Base-by-base conservation (phyloP, 1,140 invertebrate genomes). In the Bombus impatiens region DNA sequence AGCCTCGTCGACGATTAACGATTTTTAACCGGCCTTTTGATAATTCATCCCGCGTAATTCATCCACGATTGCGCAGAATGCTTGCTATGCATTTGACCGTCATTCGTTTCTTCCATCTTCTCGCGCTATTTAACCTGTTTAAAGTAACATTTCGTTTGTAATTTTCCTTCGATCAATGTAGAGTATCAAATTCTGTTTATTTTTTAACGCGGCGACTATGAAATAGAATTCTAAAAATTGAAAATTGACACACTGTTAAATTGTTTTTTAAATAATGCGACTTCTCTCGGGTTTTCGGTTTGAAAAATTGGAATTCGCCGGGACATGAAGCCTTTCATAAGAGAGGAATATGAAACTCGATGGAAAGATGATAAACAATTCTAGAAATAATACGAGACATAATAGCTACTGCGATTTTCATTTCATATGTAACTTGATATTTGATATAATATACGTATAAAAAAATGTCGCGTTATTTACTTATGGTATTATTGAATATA, bases 11-110 rank as follows among this genome's bases (percentile, higher is more conserved):
- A 9, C 57, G 78, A 86, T 87, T 77, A 72, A 67, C 67, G 84
- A 89, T 89, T 86, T 78, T 84, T 78, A 89, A 82, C 72, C 15
- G 76, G n/a, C 28, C 42, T 28, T 15, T 40, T 32, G 37, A 40
- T 44, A 35, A 37, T 80, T 13, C 57, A 9, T 25, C 32, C 12
- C n/a, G 25, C 47, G 42, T 72, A 78, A 74, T 35, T 78, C 53
- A 28, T 40, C 3, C 8, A 10, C 32, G 3, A 18, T 74, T n/a
- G 8, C 80, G 42, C 15, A 0, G 22, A 35, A 10, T 53, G 18
- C 47, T 53, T 9, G 25, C n/a, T 15, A 40, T 18, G 13, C 72
- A 47, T 77, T 77, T 40, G 40, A 47, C 35, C 37, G 13, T 84
- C 44, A 10, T 6, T 12, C 4, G 9, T 32, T 65, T 13, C 25